Conservation (phyloP, 2,797 vertebrate species). For the Ispidina lecontei region DNA sequence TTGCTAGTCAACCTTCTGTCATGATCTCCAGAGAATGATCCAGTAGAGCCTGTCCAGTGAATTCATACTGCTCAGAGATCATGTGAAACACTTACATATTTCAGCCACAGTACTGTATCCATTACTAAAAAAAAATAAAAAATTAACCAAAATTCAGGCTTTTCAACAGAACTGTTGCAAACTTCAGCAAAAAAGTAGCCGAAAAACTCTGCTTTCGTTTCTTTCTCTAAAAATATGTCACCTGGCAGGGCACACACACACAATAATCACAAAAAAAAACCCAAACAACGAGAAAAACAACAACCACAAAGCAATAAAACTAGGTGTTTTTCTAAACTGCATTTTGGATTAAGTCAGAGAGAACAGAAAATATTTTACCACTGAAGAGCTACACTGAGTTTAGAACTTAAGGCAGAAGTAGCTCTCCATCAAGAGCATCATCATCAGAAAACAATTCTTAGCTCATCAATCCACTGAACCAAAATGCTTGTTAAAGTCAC, state of each 20-base stretch:
- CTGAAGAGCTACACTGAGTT: background rate
- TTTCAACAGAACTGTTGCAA: background rate
- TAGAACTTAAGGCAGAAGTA: background rate
- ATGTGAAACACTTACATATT: rapidly evolving
- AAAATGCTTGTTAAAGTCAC: background rate
- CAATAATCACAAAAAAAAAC: background rate
- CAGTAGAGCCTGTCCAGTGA: background rate
- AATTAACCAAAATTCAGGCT: too few relatives aligned
- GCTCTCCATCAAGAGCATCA: background rate
- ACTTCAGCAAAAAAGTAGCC: background rate
- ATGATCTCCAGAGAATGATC: background rate
- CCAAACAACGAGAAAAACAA: too few relatives aligned
- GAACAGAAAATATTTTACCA: background rate
- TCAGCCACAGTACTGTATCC: background rate
- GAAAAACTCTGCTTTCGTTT: background rate
- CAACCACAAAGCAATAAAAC: background rate
- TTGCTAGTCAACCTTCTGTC: background rate
- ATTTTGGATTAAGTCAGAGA: background rate
- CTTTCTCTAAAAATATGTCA: background rate
- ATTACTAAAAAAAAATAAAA: background rate
- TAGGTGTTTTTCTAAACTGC: background rate
- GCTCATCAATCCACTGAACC: background rate
- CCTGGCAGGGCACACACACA: background rate
- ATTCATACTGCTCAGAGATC: background rate
- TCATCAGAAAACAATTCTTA: background rate